Percentiles rank a stretch among this genome's conserved stretches.
phyloP scores from a whole-genome alignment of 1,140 invertebrate genomes.

The Heliconius melpomene region DNA sequence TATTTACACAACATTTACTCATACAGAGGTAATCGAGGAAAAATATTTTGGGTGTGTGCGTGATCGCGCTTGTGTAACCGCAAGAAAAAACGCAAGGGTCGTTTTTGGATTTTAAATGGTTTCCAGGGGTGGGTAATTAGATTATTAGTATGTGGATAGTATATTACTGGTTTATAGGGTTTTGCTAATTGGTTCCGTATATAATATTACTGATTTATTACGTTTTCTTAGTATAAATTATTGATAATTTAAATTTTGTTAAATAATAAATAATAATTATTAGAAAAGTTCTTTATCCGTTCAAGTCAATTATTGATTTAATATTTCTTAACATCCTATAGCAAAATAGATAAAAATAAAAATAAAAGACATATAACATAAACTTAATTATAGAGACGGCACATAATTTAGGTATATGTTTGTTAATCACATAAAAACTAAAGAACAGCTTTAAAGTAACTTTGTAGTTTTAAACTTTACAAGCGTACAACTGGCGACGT shows the following conservation, averaged over 20 bases:
- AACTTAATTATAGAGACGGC: neutral
- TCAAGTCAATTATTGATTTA: too few species aligned
- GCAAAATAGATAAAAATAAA: neutral
- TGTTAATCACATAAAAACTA: neutral
- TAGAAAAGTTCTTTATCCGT: too few species aligned
- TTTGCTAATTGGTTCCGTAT: neutral
- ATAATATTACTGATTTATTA: neutral
- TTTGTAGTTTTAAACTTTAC: constrained; percentile 6
- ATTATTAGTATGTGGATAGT: constrained; percentile 32
- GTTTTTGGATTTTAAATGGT: constrained; percentile 36
- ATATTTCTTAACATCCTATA: too few species aligned
- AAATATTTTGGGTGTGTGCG: constrained; percentile 53
- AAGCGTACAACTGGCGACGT: constrained; percentile 8
- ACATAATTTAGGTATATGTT: neutral
- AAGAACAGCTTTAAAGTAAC: neutral
- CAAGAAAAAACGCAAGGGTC: constrained; percentile 54
- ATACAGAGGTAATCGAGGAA: constrained; percentile 50
- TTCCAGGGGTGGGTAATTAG: constrained; percentile 32
- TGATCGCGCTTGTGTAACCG: constrained; percentile 50
- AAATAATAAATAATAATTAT: too few species aligned
- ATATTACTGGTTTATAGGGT: constrained; percentile 12
- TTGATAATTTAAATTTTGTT: too few species aligned
- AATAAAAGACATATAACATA: neutral
- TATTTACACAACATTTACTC: constrained; percentile 45
- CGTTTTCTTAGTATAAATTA: too few species aligned